Conservation (phyloP, 2,797 vertebrate species). For the Typhlichthys subterraneus region DNA sequence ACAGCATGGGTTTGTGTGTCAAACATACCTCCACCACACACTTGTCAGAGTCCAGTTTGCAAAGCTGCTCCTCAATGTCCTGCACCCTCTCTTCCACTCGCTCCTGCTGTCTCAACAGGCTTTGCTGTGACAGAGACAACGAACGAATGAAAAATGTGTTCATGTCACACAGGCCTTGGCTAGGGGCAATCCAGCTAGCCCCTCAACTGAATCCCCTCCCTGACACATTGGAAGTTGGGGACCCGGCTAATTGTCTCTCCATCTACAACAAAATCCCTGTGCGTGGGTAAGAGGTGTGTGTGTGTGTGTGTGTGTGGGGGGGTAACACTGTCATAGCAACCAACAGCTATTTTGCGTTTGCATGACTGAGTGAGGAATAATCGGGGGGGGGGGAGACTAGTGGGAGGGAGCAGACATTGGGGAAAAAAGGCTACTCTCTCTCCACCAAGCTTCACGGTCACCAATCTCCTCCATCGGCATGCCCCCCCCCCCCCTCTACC, state of each 20-base stretch:
- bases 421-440: conserved; percentile 38
- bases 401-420: conserved; percentile 51
- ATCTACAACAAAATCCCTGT: conserved; percentile 62
- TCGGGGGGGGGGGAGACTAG: conserved; percentile 41
- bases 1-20: not conserved
- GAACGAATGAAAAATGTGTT: not conserved
- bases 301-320: too few relatives aligned
- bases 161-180: conserved; percentile 11
- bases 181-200: conserved; percentile 37
- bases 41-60: conserved; percentile 98
- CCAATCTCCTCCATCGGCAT: conserved; percentile 9
- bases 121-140: conserved; percentile 82
- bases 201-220: conserved; percentile 37
- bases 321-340: conserved; percentile 77
- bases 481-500: conserved; percentile 21
- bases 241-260: conserved; percentile 65
- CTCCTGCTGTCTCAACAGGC: conserved; percentile 96
- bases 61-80: conserved; percentile 98
- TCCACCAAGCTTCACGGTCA: not conserved
- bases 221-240: conserved; percentile 49
- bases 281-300: conserved; percentile 39
- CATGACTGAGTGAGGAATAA: conserved; percentile 66
- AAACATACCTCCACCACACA: conserved; percentile 92
- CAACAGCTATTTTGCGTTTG: conserved; percentile 76
- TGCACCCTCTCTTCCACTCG: conserved; percentile 95